phyloP scores from a whole-genome alignment of 2,797 vertebrate species.

The Urophycis tenuis region DNA sequence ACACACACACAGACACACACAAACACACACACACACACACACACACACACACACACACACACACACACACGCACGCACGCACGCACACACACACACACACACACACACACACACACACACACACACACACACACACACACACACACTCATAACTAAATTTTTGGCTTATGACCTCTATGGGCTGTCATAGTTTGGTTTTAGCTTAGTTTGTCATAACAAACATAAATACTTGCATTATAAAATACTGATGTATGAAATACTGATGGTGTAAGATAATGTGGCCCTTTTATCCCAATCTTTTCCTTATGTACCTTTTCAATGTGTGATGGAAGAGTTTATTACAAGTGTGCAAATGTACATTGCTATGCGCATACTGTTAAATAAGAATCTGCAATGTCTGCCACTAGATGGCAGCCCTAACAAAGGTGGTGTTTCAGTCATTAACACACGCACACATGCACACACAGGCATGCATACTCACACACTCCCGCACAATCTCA shows the following conservation, averaged over 20 bases:
- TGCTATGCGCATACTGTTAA: not conserved
- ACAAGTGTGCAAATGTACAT: not conserved
- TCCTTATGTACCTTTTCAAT: not conserved
- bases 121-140: not conserved
- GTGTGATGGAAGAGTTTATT: not conserved
- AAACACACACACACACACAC: constrained; percentile 1
- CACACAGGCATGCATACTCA: not conserved
- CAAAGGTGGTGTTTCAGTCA: not conserved
- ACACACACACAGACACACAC: not conserved
- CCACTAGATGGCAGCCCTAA: constrained; percentile 4
- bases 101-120: not conserved
- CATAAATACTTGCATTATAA: not conserved
- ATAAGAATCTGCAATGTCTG: not conserved
- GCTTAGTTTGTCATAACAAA: not conserved
- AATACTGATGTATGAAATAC: not conserved
- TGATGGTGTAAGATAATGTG: not conserved
- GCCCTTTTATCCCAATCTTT: not conserved
- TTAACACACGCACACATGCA: not conserved
- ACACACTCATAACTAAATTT: too few relatives aligned
- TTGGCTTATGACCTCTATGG: not conserved
- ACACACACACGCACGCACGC: not conserved
- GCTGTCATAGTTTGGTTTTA: not conserved
- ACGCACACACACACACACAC: not conserved
- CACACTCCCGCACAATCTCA: constrained; percentile 3
- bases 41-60: not conserved